Evolutionary conservation across 2,797 vertebrate species (phyloP), one percentile per base, ranked within the genome.

Genomic region (Spinus olivaceus): DNA sequence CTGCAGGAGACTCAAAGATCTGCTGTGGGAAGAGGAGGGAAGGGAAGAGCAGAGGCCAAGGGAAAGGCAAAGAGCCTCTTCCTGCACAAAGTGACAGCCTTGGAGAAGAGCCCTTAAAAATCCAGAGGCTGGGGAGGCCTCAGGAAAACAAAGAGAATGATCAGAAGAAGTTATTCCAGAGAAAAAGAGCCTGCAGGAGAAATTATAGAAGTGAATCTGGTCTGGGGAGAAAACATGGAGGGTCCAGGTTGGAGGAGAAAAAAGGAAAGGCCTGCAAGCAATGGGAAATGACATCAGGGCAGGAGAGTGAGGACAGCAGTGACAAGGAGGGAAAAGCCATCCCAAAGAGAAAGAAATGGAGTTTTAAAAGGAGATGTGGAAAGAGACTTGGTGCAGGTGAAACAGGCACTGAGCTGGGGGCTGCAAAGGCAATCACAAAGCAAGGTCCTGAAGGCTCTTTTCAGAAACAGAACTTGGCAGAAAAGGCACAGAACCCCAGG

Each of bases 151-250:
- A 57, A 56, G 92, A 79, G 46, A 92, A 73, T 22, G 44, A 33
- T 73, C 87, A 88, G n/a, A 88, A 69, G 74, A 91, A 78, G 83
- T 78, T 63, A 84, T 66, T 71, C 53, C 8, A 0, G 32, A 91
- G 54, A 11, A 90, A 64, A 71, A 93, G 51, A 92, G 44, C 61
- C 86, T 16, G 78, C 50, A 94, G 50, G 64, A 82, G 74, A 42
- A 92, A 53, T 30, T n/a, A 67, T 14, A 81, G 91, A 97, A 53
- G 93, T 90, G 56, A 98, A 97, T 33, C 74, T 93, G 94, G 10
- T 81, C 41, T 81, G n/a, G 66, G 51, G 95, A 89, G 90, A 85
- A 91, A 71, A 86, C 67, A 66, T 2, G 5, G 20, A 71, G 23
- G 60, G 49, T n/a, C 86, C 67, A 50, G 95, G 93, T 22, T 88